These are phyloP conservation scores for Matsumyia berberina DNA, from an alignment of 2,888 invertebrate species.

Conservation along the genomic window DNA sequence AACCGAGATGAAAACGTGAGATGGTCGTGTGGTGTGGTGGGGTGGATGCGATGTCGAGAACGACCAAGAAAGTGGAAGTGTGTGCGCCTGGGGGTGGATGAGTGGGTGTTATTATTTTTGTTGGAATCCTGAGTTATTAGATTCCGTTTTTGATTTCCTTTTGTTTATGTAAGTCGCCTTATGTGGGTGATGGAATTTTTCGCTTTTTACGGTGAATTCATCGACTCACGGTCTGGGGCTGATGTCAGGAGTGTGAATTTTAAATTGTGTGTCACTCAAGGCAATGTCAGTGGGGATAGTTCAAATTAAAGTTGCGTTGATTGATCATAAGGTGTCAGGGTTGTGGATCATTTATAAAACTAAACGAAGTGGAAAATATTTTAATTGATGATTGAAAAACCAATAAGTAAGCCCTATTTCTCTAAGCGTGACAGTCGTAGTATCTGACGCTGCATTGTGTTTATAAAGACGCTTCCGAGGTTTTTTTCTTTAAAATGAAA, in stretches of 20 bases:
- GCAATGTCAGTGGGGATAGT: slow-evolving; percentile 10
- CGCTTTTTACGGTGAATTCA: slow-evolving; percentile 21
- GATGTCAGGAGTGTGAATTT: neutral
- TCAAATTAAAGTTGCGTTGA: slow-evolving; percentile 8
- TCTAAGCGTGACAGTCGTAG: no score
- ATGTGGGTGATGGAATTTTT: slow-evolving; percentile 34
- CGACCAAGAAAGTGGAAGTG: slow-evolving; percentile 5
- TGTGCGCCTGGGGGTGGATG: slow-evolving; percentile 5
- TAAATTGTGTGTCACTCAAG: slow-evolving; percentile 43
- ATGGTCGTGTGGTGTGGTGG: slow-evolving; percentile 31
- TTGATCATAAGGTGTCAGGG: neutral
- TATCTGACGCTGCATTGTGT: no score
- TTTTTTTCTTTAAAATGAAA: no score
- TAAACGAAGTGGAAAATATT: no score
- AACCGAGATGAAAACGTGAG: slow-evolving; percentile 38
- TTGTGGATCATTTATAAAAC: no score
- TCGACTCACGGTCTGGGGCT: neutral
- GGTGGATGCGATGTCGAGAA: neutral
- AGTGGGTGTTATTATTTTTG: slow-evolving; percentile 41
- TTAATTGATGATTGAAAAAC: no score
- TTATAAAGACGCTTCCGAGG: no score
- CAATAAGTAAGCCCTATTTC: no score
- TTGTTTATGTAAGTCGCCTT: slow-evolving; percentile 50
- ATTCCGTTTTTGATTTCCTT: slow-evolving; percentile 34
- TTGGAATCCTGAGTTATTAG: slow-evolving; percentile 40